Percentiles rank a stretch among this genome's conserved stretches.
These are phyloP conservation scores for Solenodon paradoxus DNA, from an alignment of 2,113 vertebrate species.

Conservation along the genomic window DNA sequence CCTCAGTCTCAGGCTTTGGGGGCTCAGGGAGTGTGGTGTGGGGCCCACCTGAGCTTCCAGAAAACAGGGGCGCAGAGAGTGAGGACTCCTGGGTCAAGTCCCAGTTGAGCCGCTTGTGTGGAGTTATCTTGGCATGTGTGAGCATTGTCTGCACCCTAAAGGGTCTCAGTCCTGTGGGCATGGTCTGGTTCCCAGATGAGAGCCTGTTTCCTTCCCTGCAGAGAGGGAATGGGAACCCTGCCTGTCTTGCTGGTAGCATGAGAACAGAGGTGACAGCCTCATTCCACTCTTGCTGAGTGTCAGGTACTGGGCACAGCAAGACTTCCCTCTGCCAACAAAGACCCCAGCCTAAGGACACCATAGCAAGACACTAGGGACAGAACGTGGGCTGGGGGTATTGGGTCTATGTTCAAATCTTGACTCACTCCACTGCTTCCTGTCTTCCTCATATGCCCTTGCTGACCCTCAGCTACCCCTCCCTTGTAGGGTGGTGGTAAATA, in stretches of 20 bases:
- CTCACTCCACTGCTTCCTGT: background rate
- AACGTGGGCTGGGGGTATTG: background rate
- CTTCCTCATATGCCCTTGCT: background rate
- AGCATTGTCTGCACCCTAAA: background rate
- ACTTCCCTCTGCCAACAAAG: background rate
- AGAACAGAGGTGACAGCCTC: background rate
- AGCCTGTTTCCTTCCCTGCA: background rate
- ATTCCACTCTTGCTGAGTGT: background rate
- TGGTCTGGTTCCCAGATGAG: background rate
- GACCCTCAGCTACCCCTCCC: background rate
- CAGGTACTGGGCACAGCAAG: background rate
- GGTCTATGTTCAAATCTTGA: background rate
- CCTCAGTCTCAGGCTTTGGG: background rate
- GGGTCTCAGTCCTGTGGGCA: background rate
- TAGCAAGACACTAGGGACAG: background rate
- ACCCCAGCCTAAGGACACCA: background rate
- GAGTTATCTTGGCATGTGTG: background rate
- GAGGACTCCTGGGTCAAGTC: background rate
- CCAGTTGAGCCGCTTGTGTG: background rate
- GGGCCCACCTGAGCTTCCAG: background rate
- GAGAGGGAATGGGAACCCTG: background rate
- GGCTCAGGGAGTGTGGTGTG: background rate
- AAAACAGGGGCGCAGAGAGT: background rate
- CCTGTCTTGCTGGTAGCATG: background rate
- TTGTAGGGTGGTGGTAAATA: background rate